These are phyloP conservation scores for Copidosoma aretas DNA, from an alignment of 2,888 invertebrate genomes.

Conservation along the genomic window DNA sequence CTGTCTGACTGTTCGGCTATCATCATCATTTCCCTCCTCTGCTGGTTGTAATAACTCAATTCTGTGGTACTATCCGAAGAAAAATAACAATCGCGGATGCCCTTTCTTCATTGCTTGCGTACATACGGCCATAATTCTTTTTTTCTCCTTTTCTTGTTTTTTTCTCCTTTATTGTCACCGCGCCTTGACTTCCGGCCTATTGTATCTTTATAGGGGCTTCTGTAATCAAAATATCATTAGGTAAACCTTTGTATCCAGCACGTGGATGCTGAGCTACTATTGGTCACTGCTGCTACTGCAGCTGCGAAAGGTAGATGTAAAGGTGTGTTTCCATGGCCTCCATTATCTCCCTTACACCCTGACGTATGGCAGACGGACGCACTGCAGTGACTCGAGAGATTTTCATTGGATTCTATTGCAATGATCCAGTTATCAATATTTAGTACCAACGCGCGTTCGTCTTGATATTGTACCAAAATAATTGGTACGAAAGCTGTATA, in stretches of 20 bases:
- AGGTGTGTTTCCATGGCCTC: too few relatives aligned
- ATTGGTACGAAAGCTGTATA: too few relatives aligned
- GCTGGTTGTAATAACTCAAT: not conserved
- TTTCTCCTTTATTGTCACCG: not conserved
- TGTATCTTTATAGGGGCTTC: not conserved
- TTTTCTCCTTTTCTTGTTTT: not conserved
- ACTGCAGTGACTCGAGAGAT: too few relatives aligned
- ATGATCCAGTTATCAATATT: too few relatives aligned
- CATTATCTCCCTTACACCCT: too few relatives aligned
- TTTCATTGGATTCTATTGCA: too few relatives aligned
- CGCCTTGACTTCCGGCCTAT: slow-evolving; percentile 3
- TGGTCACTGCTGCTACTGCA: not conserved
- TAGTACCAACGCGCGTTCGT: too few relatives aligned
- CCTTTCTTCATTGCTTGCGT: too few relatives aligned
- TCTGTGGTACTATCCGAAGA: not conserved
- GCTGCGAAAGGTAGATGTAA: too few relatives aligned
- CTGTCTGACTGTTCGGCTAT: not conserved
- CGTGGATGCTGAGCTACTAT: too few relatives aligned
- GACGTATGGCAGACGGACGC: too few relatives aligned
- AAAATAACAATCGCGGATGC: not conserved
- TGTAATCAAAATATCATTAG: slow-evolving; percentile 13
- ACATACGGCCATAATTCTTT: not conserved
- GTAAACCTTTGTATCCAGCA: not conserved
- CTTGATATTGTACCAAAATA: too few relatives aligned
- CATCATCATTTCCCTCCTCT: not conserved